Percentiles rank a stretch among this genome's conserved stretches.
These are phyloP conservation scores for Pempheris klunzingeri DNA, from an alignment of 2,797 vertebrate genomes.

Conservation along the genomic window DNA sequence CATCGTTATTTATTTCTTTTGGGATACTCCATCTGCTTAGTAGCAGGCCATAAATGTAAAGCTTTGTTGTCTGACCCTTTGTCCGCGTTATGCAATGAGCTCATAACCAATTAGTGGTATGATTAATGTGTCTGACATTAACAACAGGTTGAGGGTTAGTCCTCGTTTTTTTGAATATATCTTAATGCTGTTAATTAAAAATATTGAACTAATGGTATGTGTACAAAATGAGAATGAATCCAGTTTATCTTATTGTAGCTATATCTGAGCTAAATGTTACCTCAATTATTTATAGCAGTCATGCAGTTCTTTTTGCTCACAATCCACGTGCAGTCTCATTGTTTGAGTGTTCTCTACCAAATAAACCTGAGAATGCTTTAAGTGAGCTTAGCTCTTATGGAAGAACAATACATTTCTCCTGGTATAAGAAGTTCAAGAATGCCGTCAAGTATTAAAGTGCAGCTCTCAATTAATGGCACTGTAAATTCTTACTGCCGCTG, in stretches of 20 bases:
- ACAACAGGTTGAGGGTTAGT: not conserved
- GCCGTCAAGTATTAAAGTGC: not conserved
- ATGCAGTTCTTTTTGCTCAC: not conserved
- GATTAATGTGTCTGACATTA: not conserved
- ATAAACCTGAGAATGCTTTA: slow-evolving; percentile 1
- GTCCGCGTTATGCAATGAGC: not conserved
- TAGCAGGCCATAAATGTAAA: not conserved
- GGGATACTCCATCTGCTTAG: not conserved
- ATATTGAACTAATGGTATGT: not conserved
- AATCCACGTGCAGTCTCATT: not conserved
- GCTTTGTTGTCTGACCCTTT: not conserved
- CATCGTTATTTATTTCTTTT: not conserved
- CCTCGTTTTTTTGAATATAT: not conserved
- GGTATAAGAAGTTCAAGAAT: not conserved
- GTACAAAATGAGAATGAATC: not conserved
- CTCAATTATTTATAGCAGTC: not conserved
- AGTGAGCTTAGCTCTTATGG: not conserved
- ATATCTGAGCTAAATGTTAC: not conserved
- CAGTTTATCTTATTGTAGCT: not conserved
- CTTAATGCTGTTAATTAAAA: not conserved
- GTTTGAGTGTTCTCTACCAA: not conserved
- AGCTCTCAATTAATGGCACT: slow-evolving; percentile 2
- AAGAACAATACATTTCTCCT: not conserved
- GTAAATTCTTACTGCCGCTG: slow-evolving; percentile 20
- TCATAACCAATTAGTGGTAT: not conserved